Conservation (phyloP, 2,888 invertebrate species). For the Leucophenga montana region DNA sequence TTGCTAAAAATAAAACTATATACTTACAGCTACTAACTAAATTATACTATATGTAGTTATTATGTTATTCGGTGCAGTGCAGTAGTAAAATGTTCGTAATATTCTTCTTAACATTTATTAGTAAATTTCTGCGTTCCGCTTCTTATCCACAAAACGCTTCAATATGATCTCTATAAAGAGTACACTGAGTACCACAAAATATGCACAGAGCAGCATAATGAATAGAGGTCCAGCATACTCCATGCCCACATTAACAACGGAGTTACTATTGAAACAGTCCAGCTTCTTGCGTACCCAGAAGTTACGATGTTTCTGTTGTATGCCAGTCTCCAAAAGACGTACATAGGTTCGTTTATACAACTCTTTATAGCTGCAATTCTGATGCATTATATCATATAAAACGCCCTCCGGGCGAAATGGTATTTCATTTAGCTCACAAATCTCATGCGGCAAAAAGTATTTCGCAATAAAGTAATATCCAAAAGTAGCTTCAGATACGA, state of each 20-base stretch:
- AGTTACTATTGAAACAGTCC: constrained; percentile 58
- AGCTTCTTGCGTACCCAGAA: constrained; percentile 58
- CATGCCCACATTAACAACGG: constrained; percentile 64
- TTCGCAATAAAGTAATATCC: constrained; percentile 61
- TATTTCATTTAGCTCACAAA: constrained; percentile 71
- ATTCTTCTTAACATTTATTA: not conserved
- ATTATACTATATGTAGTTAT: no score
- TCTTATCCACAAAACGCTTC: constrained; percentile 29
- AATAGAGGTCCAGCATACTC: constrained; percentile 68
- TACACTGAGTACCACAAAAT: constrained; percentile 45
- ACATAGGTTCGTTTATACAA: constrained; percentile 58
- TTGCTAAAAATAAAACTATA: no score
- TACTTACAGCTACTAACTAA: no score
- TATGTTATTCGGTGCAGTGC: no score
- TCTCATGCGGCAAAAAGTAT: constrained; percentile 65
- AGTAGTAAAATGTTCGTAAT: not conserved
- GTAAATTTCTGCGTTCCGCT: not conserved
- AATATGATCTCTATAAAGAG: constrained; percentile 55
- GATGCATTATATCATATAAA: constrained; percentile 53
- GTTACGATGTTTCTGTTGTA: constrained; percentile 52
- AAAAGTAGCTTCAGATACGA: constrained; percentile 62
- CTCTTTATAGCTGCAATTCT: constrained; percentile 67
- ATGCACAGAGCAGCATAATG: constrained; percentile 50
- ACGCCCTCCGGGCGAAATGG: constrained; percentile 56
- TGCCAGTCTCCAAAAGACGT: constrained; percentile 61